Base-by-base conservation (phyloP, 2,888 invertebrate genomes). In the Volucella inflata region DNA sequence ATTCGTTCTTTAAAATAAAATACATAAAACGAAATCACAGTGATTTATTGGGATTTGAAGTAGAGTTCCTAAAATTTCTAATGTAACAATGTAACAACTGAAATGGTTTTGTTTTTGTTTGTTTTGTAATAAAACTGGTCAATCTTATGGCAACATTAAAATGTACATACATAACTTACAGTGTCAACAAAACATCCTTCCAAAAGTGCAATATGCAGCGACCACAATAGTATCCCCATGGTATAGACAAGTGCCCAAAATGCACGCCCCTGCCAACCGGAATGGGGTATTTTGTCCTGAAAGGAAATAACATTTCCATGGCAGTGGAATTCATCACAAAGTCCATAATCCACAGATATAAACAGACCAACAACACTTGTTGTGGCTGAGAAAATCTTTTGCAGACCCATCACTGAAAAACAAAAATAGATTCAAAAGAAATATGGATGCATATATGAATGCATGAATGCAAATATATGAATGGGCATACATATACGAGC, bases 271-370 rank as follows among this genome's bases (percentile, higher is more conserved):
- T 93, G 93, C 94, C 94, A 94, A 46, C 88, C 89, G 53, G 87
- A 87, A 84, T 87, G 87, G 4, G 87, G 80, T 88, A 92, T 92
- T 78, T 71, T 87, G 8, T 71, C 60, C 17, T 84, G 87, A 21
- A 87, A 77, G 67, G 92, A 90, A 48, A 93, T 90, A 87, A 93
- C 93, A 88, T 91, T 91, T 11, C 94, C 94, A 81, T 94, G 92
- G 89, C 94, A 94, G 62, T 94, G 92, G 88, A 94, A 94, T 89
- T 94, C 94, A 89, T 94, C 94, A 88, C 94, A 94, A 12, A 94
- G 91, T 6, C 94, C 94, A 89, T 94, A 94, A 90, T 94, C 94
- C 16, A 94, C 94, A 71, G 94, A 93, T 88, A 94, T 93, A 89
- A 94, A 94, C 38, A 94, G 90, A 9, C 94, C 94, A 40, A 94